Percentiles rank a stretch among this genome's conserved stretches.
Conservation (phyloP, 2,888 invertebrate genomes). For the Acanthosoma haemorrhoidale region DNA sequence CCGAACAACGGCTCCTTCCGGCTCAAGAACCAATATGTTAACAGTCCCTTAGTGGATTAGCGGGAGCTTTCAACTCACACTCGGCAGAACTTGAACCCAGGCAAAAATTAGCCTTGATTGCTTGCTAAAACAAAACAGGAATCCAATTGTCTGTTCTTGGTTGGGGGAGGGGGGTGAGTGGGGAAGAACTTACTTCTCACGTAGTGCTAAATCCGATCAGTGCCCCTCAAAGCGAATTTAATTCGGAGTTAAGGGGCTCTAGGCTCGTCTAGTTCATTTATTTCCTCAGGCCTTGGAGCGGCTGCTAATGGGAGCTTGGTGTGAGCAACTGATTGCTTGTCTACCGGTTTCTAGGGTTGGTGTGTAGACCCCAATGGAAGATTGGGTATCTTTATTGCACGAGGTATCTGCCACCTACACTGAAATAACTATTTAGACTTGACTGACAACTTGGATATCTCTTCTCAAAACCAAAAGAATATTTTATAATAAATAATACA, state of each 20-base stretch:
- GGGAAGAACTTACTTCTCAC: conserved; percentile 1
- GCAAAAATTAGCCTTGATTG: conserved; percentile 11
- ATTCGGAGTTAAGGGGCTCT: conserved; percentile 6
- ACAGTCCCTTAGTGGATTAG: neutral
- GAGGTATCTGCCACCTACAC: too few relatives aligned
- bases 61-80: neutral
- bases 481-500: too few relatives aligned
- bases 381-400: too few relatives aligned
- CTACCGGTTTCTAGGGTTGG: neutral
- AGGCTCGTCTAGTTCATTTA: conserved; percentile 1
- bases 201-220: conserved; percentile 10
- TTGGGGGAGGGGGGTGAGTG: too few relatives aligned
- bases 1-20: neutral
- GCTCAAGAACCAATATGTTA: neutral
- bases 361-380: too few relatives aligned
- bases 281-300: neutral
- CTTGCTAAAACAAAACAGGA: neutral
- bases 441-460: too few relatives aligned
- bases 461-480: too few relatives aligned
- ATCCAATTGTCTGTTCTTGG: conserved; percentile 7
- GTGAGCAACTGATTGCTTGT: neutral
- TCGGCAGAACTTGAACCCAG: neutral
- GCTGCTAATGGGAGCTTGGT: neutral
- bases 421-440: too few relatives aligned
- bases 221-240: neutral